phyloP scores from a whole-genome alignment of 1,140 invertebrate species.

The Rhysida immarginata region DNA sequence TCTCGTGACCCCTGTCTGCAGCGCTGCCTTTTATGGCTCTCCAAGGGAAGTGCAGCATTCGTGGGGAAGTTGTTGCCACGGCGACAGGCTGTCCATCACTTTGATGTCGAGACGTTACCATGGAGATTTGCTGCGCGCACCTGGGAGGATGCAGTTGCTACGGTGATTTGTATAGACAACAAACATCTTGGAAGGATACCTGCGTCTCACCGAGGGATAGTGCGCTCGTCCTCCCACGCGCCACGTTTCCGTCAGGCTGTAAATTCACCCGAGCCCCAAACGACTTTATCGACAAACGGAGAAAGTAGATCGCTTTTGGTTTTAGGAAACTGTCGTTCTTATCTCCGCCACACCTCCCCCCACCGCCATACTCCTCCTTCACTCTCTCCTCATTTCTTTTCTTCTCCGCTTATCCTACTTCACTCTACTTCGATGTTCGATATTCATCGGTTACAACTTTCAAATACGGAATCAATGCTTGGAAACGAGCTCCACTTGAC shows the following conservation, averaged over 20 bases:
- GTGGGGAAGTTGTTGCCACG: not conserved
- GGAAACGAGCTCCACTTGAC: no score
- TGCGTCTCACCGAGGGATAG: not conserved
- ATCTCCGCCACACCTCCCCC: no score
- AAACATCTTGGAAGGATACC: not conserved
- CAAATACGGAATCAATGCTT: no score
- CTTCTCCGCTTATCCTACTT: no score
- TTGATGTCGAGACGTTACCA: not conserved
- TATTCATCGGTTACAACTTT: no score
- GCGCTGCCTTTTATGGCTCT: not conserved
- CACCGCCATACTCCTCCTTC: no score
- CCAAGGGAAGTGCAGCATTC: not conserved
- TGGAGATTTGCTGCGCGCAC: constrained; percentile 3
- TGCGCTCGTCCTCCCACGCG: not conserved
- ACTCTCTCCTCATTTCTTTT: no score
- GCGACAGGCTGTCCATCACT: constrained; percentile 1
- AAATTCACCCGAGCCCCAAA: not conserved
- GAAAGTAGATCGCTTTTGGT: no score
- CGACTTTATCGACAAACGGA: no score
- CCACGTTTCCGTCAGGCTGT: not conserved
- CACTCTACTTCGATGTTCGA: no score
- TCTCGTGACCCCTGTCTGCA: not conserved
- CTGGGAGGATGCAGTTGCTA: not conserved
- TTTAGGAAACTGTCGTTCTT: no score
- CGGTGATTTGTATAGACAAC: not conserved